phyloP scores from a whole-genome alignment of 2,888 invertebrate species.

The Ochropacha duplaris region DNA sequence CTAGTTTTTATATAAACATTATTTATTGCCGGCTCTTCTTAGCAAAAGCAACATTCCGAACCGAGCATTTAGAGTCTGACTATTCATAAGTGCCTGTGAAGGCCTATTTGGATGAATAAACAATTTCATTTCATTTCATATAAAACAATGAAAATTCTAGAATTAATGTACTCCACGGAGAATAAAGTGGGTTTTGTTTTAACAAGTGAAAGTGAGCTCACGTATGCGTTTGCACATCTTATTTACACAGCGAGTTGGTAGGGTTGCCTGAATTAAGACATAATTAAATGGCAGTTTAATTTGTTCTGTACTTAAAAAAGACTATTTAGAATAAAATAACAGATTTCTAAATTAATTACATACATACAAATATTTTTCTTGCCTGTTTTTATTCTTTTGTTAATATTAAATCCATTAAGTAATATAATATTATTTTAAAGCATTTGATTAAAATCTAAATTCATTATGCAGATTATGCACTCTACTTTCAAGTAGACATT shows the following conservation, averaged over 20 bases:
- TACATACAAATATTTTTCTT: too few species aligned
- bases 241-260: not conserved
- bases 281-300: not conserved
- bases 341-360: not conserved
- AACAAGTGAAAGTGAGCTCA: not conserved
- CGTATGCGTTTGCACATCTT: not conserved
- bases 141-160: not conserved
- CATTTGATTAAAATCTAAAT: too few species aligned
- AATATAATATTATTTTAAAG: not conserved
- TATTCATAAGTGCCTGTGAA: too few species aligned
- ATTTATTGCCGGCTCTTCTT: too few species aligned
- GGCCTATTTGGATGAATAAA: not conserved
- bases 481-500: too few species aligned
- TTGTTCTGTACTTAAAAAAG: too few species aligned
- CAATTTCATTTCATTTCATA: not conserved
- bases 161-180: not conserved
- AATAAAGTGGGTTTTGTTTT: not conserved
- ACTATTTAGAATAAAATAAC: too few species aligned
- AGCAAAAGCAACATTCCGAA: too few species aligned
- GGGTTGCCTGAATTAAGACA: not conserved
- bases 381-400: too few species aligned
- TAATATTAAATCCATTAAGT: not conserved
- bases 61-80: too few species aligned
- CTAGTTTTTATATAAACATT: too few species aligned
- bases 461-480: too few species aligned